Conservation (phyloP, 2,113 vertebrate genomes). For the Halichoeres trimaculatus region DNA sequence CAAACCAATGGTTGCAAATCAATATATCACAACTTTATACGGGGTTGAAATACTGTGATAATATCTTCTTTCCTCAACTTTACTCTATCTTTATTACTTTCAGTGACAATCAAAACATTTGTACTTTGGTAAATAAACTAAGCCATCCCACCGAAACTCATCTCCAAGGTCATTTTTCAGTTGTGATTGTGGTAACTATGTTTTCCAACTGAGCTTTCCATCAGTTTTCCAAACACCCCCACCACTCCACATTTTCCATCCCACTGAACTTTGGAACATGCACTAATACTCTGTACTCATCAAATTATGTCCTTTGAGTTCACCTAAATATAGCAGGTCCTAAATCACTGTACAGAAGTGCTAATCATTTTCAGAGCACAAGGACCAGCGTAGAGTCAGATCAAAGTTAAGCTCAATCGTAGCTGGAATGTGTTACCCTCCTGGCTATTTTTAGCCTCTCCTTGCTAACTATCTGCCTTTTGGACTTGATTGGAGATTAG, state of each 20-base stretch:
- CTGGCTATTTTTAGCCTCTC: conserved; percentile 75
- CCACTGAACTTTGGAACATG: conserved; percentile 38
- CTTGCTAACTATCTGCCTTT: conserved; percentile 81
- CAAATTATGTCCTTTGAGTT: conserved; percentile 58
- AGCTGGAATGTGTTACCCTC: conserved; percentile 70
- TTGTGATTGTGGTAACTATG: conserved; percentile 31
- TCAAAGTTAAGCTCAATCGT: conserved; percentile 75
- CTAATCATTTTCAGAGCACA: conserved; percentile 79
- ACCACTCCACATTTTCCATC: conserved; percentile 56
- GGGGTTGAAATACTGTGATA: too few relatives aligned
- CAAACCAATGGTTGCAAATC: too few relatives aligned
- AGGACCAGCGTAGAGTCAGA: conserved; percentile 62
- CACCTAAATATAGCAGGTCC: conserved; percentile 63
- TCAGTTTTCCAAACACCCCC: conserved; percentile 51
- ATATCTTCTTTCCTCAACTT: neutral
- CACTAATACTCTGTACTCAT: conserved; percentile 50
- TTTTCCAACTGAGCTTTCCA: conserved; percentile 52
- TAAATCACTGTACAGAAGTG: conserved; percentile 70
- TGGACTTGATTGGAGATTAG: conserved; percentile 84
- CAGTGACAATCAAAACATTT: neutral
- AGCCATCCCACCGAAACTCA: conserved; percentile 14
- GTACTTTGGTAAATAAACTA: neutral
- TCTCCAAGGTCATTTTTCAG: conserved; percentile 49
- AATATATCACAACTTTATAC: too few relatives aligned
- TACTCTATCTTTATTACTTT: neutral